Percentiles rank a stretch among this genome's conserved stretches.
phyloP scores from a whole-genome alignment of 2,888 invertebrate species.

The Acheta domesticus region DNA sequence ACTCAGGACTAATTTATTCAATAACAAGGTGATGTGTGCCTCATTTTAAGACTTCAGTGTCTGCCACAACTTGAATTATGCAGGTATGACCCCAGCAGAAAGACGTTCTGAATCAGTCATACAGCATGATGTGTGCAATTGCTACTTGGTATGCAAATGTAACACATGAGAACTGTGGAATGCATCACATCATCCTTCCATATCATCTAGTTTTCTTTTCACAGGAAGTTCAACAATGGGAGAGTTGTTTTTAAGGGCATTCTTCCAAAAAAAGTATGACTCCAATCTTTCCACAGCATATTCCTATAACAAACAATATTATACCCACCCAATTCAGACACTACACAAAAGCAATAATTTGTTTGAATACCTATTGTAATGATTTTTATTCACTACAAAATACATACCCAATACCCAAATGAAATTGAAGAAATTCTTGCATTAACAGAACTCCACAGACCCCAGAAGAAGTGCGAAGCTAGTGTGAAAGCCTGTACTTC shows the following conservation, averaged over 20 bases:
- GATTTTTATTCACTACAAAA: too few species aligned
- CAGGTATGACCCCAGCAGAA: too few species aligned
- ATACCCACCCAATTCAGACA: too few species aligned
- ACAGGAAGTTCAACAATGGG: conserved; percentile 12
- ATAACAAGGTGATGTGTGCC: too few species aligned
- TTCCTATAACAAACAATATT: conserved; percentile 53
- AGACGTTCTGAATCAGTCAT: neutral
- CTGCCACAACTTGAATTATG: too few species aligned
- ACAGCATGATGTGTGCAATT: neutral
- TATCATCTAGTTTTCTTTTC: conserved; percentile 26
- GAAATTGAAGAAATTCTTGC: conserved; percentile 83
- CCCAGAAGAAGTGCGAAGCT: conserved; percentile 91
- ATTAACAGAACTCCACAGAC: conserved; percentile 87
- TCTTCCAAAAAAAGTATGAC: conserved; percentile 59
- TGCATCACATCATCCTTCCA: conserved; percentile 25
- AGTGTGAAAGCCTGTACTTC: conserved; percentile 83
- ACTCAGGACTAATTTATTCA: too few species aligned
- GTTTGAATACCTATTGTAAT: too few species aligned
- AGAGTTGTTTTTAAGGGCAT: conserved; percentile 12
- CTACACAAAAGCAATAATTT: too few species aligned
- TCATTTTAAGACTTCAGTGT: too few species aligned
- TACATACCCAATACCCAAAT: conserved; percentile 89
- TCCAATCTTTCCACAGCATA: conserved; percentile 62
- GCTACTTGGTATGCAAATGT: neutral
- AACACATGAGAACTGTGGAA: neutral